Conservation (phyloP, 2,888 invertebrate species). For the Anaspis maculata region DNA sequence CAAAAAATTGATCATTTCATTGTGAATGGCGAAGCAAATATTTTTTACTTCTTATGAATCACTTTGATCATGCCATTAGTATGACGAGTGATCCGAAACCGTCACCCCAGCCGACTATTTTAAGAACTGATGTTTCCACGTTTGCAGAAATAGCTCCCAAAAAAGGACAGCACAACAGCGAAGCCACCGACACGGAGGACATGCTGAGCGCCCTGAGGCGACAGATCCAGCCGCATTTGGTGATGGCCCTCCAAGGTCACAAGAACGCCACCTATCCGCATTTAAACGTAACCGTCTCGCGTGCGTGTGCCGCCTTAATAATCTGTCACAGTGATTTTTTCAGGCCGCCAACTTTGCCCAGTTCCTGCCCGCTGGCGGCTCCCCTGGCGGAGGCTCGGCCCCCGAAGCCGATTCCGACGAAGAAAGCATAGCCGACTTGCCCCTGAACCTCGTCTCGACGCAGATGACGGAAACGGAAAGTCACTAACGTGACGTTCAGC, state of each 20-base stretch:
- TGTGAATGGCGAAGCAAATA: no score
- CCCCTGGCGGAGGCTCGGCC: slow-evolving; percentile 32
- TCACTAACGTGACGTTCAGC: slow-evolving; percentile 25
- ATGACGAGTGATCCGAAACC: no score
- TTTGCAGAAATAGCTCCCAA: no score
- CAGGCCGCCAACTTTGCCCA: slow-evolving; percentile 39
- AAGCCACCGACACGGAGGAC: slow-evolving; percentile 45
- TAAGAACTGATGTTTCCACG: no score
- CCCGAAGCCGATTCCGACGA: slow-evolving; percentile 42
- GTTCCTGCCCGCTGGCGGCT: slow-evolving; percentile 34
- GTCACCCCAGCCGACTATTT: no score
- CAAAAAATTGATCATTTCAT: no score
- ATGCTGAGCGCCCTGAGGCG: slow-evolving; percentile 61
- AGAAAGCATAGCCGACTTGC: slow-evolving; percentile 52
- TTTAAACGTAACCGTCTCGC: slow-evolving; percentile 18
- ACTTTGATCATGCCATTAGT: no score
- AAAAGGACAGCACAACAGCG: slow-evolving; percentile 33
- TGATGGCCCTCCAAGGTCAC: slow-evolving; percentile 55
- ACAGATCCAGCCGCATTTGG: slow-evolving; percentile 63
- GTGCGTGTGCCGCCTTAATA: slow-evolving; percentile 8
- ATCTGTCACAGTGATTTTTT: no score
- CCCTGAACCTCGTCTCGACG: slow-evolving; percentile 61
- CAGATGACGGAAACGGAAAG: slow-evolving; percentile 54
- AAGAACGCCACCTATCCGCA: slow-evolving; percentile 32
- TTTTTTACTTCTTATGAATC: no score